phyloP scores from a whole-genome alignment of 2,888 invertebrate species.

The Thyatira batis region DNA sequence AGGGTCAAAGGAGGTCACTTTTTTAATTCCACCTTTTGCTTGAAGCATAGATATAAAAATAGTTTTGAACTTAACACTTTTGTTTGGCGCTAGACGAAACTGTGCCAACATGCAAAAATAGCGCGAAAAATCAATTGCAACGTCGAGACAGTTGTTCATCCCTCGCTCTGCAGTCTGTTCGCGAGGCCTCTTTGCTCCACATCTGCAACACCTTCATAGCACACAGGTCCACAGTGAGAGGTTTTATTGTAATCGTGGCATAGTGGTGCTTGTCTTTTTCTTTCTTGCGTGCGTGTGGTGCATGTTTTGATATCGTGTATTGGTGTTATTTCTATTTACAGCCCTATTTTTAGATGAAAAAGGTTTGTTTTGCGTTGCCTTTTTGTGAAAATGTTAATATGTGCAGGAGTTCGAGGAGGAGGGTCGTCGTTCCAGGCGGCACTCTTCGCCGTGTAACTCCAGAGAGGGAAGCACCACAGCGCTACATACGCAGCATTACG shows the following conservation, averaged over 20 bases:
- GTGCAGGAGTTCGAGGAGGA: constrained; percentile 87
- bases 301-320: constrained; percentile 40
- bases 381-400: constrained; percentile 12
- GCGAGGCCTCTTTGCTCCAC: constrained; percentile 55
- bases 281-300: constrained; percentile 51
- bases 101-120: constrained; percentile 75
- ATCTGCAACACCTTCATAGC: constrained; percentile 32
- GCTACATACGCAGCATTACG: constrained; percentile 83
- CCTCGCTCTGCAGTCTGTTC: constrained; percentile 60
- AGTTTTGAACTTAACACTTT: constrained; percentile 9
- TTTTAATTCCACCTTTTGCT: no score
- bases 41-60: not conserved
- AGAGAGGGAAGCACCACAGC: constrained; percentile 86
- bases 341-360: not conserved
- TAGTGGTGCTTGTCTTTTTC: constrained; percentile 23
- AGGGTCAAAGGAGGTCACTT: no score
- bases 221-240: constrained; percentile 10
- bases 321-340: constrained; percentile 18
- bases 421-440: constrained; percentile 82
- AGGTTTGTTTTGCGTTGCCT: not conserved
- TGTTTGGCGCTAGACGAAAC: constrained; percentile 39
- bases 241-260: constrained; percentile 24
- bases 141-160: constrained; percentile 52
- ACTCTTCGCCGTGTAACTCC: constrained; percentile 87
- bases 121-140: constrained; percentile 73